A percentile compares a stretch with the other conserved stretches of the same genome.
Evolutionary conservation across 2,888 invertebrate genomes (phyloP).

Genomic region (Melikaiella ostensackeni): DNA sequence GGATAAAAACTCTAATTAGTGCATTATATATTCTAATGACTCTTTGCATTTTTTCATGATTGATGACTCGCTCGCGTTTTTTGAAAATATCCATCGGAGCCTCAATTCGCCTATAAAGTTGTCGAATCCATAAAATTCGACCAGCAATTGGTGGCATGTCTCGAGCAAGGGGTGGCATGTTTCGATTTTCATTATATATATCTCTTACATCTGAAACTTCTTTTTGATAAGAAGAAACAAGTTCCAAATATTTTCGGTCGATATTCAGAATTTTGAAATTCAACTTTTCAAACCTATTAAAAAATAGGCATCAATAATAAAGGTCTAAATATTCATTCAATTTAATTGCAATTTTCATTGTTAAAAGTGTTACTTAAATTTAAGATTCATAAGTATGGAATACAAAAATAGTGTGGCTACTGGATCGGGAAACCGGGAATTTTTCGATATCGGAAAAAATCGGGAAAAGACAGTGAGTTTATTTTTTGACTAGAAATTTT

Average conservation of each 20-base stretch:
- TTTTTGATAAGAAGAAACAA: conserved; percentile 82
- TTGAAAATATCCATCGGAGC: conserved; percentile 85
- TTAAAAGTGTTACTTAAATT: no score
- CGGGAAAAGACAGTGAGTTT: no score
- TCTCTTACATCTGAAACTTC: conserved; percentile 86
- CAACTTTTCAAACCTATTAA: conserved; percentile 84
- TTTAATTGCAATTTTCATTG: no score
- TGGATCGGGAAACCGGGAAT: no score
- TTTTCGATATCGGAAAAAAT: no score
- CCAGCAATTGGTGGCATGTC: conserved; percentile 90
- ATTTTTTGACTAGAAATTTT: no score
- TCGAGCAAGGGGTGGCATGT: conserved; percentile 85
- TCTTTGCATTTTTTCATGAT: conserved; percentile 84
- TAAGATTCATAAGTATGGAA: no score
- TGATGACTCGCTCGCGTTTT: conserved; percentile 77
- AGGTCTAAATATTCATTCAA: no score
- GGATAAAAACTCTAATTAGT: conserved; percentile 87
- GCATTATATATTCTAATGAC: conserved; percentile 89
- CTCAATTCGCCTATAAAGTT: conserved; percentile 85
- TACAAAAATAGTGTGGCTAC: no score
- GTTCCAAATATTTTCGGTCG: conserved; percentile 86
- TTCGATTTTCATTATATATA: conserved; percentile 87
- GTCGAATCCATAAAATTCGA: conserved; percentile 90
- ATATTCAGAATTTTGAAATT: conserved; percentile 85
- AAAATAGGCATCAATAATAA: not conserved